Base-by-base conservation (phyloP, 2,888 invertebrate genomes). In the Brachycybe producta region DNA sequence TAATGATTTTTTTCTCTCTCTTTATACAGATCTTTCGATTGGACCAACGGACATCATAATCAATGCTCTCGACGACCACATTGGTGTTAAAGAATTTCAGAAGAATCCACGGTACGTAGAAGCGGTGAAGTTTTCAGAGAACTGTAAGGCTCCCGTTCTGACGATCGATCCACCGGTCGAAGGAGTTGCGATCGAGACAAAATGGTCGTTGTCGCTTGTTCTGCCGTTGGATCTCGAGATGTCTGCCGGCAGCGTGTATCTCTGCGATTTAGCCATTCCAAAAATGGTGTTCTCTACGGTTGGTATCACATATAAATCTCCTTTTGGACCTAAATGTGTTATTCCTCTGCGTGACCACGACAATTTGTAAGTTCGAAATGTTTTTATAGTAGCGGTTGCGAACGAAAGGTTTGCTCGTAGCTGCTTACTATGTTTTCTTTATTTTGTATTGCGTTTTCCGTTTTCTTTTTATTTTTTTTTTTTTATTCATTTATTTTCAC, bases 251-350 rank as follows among this genome's bases (percentile, higher is more conserved):
- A 80, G 81, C 67, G 71, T 87, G 59, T 87, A 85, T 72, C 75
- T 90, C 57, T 85, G 84, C 65, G 84, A 88, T 72, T 73, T 88
- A 62, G 84, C 83, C 58, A 75, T 88, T 62, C 88, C 91, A 26
- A 72, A 76, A 57, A 76, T 77, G 64, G 75, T 87, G 60, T 87
- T 82, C 70, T 70, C 73, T 47, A 80, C 81, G 60, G 77, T 80
- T 58, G 80, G 80, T 50, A 79, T 90, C 55, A 73, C 74, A 56
- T 91, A 88, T 71, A 77, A 78, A 61, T 82, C 87, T 57, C 90
- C 90, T 5, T 91, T 88, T 62, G 82, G 82, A 49, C 78, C 82
- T 50, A 84, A 84, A 69, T 82, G 82, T 69, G 79, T 82, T 58
- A 81, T 84, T 67, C 80, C 84, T 41, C 70, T 84, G 59, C 78